These are phyloP conservation scores for Samia ricini DNA, from an alignment of 1,140 invertebrate genomes.

Conservation along the genomic window DNA sequence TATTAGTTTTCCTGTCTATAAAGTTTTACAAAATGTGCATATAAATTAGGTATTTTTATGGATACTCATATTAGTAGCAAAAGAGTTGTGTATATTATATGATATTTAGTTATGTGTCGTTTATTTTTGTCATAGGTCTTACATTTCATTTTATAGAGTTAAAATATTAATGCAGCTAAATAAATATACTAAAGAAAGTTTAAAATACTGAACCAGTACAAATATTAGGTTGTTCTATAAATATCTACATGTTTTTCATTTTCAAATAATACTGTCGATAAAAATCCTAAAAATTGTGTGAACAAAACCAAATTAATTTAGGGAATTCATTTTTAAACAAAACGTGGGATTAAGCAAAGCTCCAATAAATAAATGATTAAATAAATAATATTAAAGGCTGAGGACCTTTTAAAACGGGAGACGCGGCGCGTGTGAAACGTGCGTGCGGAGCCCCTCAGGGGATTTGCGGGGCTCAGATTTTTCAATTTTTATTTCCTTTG, in stretches of 20 bases:
- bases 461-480: slow-evolving; percentile 65
- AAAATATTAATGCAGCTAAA: no score
- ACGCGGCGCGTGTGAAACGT: slow-evolving; percentile 52
- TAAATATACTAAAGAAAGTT: no score
- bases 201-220: no score
- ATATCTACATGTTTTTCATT: no score
- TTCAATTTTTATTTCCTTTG: slow-evolving; percentile 73
- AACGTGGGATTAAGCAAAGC: slow-evolving; percentile 4
- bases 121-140: no score
- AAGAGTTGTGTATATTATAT: no score
- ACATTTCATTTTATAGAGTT: no score
- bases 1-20: background rate
- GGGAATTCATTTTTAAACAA: background rate
- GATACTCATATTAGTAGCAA: no score
- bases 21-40: background rate
- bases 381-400: slow-evolving; percentile 35
- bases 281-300: background rate
- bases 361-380: slow-evolving; percentile 29
- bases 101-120: no score
- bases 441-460: slow-evolving; percentile 43
- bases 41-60: no score
- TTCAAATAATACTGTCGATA: no score
- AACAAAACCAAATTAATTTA: background rate
- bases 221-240: no score
- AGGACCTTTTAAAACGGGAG: slow-evolving; percentile 33